Evolutionary conservation across 2,888 invertebrate genomes (phyloP).

Genomic region (Heliconius erato): DNA sequence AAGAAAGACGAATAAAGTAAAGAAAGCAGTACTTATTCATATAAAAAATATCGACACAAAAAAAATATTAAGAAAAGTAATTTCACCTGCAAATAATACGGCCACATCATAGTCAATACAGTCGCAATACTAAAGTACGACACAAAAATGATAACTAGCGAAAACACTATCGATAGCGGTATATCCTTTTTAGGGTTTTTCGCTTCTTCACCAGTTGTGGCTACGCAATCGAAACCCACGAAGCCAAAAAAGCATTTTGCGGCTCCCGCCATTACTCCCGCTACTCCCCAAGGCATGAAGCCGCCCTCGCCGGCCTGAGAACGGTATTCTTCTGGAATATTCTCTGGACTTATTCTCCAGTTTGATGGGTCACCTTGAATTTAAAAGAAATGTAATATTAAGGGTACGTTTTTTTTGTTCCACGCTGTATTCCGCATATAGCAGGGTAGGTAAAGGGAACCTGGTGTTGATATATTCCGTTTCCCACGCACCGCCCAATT

Average conservation of each 20-base stretch:
- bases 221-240: slow-evolving; percentile 97
- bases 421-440: no score
- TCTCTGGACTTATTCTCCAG: slow-evolving; percentile 89
- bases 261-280: slow-evolving; percentile 94
- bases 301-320: slow-evolving; percentile 92
- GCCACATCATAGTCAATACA: slow-evolving; percentile 97
- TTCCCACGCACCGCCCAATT: no score
- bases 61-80: background rate
- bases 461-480: no score
- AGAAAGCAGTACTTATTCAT: background rate
- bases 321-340: slow-evolving; percentile 81
- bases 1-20: no score
- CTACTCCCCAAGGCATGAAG: slow-evolving; percentile 96
- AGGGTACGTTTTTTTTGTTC: background rate
- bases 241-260: slow-evolving; percentile 97
- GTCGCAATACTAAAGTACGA: slow-evolving; percentile 97
- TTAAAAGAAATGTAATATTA: background rate
- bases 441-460: no score
- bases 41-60: no score
- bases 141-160: slow-evolving; percentile 92
- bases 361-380: slow-evolving; percentile 89
- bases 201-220: slow-evolving; percentile 97
- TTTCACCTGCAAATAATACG: slow-evolving; percentile 93
- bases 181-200: slow-evolving; percentile 96
- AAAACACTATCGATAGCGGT: slow-evolving; percentile 94